A percentile compares a stretch with the other conserved stretches of the same genome.
Evolutionary conservation across 2,113 vertebrate species (phyloP).

Genomic region (Cyprinodon variegatus): DNA sequence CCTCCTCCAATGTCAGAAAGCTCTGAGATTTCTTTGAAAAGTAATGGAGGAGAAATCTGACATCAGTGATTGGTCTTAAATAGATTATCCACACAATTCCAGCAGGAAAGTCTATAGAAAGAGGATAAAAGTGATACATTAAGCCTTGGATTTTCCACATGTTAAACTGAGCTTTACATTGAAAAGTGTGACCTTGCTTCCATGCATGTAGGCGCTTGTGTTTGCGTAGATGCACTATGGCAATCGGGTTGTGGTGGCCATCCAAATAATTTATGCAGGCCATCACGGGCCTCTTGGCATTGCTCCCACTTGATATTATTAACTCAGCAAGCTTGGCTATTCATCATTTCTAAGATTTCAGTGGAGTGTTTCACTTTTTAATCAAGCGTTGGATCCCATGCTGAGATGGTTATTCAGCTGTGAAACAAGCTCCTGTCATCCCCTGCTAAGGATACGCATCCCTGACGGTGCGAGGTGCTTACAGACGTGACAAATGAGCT

Average conservation of each 20-base stretch:
- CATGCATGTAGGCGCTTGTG: slow-evolving; percentile 3
- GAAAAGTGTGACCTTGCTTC: neutral
- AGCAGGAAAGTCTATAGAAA: slow-evolving; percentile 3
- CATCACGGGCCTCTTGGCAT: slow-evolving; percentile 34
- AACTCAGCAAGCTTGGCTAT: slow-evolving; percentile 46
- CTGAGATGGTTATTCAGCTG: slow-evolving; percentile 52
- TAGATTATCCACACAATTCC: neutral
- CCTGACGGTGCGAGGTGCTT: slow-evolving; percentile 30
- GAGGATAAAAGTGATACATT: slow-evolving; percentile 3
- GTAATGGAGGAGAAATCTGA: slow-evolving; percentile 15
- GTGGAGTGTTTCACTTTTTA: slow-evolving; percentile 58
- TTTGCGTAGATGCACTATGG: slow-evolving; percentile 1
- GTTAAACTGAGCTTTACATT: neutral
- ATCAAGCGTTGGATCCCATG: slow-evolving; percentile 58
- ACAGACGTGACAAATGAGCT: slow-evolving; percentile 53
- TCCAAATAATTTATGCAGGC: slow-evolving; percentile 22
- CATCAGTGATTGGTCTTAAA: slow-evolving; percentile 4
- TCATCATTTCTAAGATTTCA: slow-evolving; percentile 60
- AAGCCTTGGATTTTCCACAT: slow-evolving; percentile 25
- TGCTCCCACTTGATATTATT: slow-evolving; percentile 47
- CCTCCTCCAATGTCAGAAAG: neutral
- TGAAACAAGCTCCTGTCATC: slow-evolving; percentile 61
- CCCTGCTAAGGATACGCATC: slow-evolving; percentile 47
- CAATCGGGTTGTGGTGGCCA: slow-evolving; percentile 1
- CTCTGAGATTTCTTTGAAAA: slow-evolving; percentile 20